Base-by-base conservation (phyloP, 2,113 vertebrate species). In the Phylloscopus whistleri region DNA sequence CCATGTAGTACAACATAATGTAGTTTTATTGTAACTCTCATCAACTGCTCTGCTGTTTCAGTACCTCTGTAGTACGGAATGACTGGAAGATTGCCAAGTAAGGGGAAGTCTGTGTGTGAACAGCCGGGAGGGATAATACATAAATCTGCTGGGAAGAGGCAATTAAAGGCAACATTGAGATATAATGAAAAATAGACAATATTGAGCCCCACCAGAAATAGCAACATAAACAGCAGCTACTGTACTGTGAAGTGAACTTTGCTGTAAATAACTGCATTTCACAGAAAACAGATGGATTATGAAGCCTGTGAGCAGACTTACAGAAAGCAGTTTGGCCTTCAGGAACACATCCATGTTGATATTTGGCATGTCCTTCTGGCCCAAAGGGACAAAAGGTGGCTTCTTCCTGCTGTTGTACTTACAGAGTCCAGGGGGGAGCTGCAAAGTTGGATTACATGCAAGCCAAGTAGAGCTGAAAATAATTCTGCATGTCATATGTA, bases 251-350 rank as follows among this genome's bases (percentile, higher is more conserved):
- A 80, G 56, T 87, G 76, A 93, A 93, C 94, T 94, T 69, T 83
- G 78, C 90, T 91, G 87, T 84, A 89, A 91, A 91, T 92, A 91
- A 66, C 84, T 84, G 28, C 22, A n/a, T 79, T 81, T 41, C 66
- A 87, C 81, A 87, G 55, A 93, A 91, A 95, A 92, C 96, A 96
- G 93, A 96, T 92, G 87, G 95, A 74, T 91, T 74, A n/a, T 70
- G 79, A 89, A 93, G 75, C 81, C 62, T 95, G 80, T 49, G 53
- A 96, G 59, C 62, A 92, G 84, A 67, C 44, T 94, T 85, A 41
- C 19, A 94, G 89, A 89, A 89, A 69, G 77, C 72, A 86, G 48
- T 74, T 66, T 53, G 43, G 73, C 90, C 51, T 83, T 89, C 59
- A 85, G 63, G 70, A 91, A 74, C 63, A 23, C 11, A 46, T 44